phyloP scores from a whole-genome alignment of 1,140 invertebrate species.

The Drosophila lowei region DNA sequence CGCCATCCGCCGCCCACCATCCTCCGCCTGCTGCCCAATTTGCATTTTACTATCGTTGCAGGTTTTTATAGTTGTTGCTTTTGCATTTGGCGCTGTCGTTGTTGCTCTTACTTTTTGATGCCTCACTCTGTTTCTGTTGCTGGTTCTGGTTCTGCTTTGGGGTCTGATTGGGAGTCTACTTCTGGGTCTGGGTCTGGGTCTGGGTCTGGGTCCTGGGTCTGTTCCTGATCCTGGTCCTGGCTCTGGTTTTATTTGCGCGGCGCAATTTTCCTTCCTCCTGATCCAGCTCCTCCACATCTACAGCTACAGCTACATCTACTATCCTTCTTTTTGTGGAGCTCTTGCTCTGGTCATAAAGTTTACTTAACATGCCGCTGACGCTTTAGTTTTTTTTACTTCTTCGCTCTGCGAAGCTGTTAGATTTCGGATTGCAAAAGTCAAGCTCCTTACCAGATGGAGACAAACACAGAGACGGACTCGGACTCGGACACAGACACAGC shows the following conservation, averaged over 20 bases:
- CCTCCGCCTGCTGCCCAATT: slow-evolving; percentile 52
- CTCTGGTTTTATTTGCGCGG: slow-evolving; percentile 73
- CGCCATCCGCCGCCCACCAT: slow-evolving; percentile 6
- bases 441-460: slow-evolving; percentile 66
- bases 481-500: slow-evolving; percentile 2
- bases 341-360: slow-evolving; percentile 71
- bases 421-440: slow-evolving; percentile 76
- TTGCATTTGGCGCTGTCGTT: slow-evolving; percentile 30
- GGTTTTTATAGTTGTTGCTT: slow-evolving; percentile 77
- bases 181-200: not conserved
- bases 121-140: slow-evolving; percentile 56
- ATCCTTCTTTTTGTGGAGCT: slow-evolving; percentile 25
- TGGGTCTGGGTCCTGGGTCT: too few relatives aligned
- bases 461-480: slow-evolving; percentile 35
- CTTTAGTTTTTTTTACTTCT: slow-evolving; percentile 43
- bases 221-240: slow-evolving; percentile 31
- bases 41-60: slow-evolving; percentile 79
- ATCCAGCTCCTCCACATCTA: not conserved
- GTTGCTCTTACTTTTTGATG: slow-evolving; percentile 68
- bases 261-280: slow-evolving; percentile 60
- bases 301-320: too few relatives aligned
- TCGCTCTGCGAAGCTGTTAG: slow-evolving; percentile 63
- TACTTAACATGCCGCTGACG: slow-evolving; percentile 74
- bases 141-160: slow-evolving; percentile 26
- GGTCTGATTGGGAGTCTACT: slow-evolving; percentile 45